A percentile compares a stretch with the other conserved stretches of the same genome.
These are phyloP conservation scores for Stenodema calcarata DNA, from an alignment of 2,888 invertebrate species.

Conservation along the genomic window DNA sequence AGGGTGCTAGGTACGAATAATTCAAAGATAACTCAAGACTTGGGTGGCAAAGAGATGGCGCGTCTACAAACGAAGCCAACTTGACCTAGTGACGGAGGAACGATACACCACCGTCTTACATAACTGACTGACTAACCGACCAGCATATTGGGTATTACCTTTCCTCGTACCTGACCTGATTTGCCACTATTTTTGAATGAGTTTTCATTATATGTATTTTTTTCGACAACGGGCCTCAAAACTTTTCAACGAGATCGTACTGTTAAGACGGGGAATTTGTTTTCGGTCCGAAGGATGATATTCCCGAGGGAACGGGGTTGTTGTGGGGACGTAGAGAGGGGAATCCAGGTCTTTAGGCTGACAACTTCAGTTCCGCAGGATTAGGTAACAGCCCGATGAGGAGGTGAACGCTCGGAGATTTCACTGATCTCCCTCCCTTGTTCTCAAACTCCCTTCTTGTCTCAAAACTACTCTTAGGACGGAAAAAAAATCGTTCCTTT, in stretches of 20 bases:
- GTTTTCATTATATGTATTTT: no score
- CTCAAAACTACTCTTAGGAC: neutral
- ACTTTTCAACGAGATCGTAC: no score
- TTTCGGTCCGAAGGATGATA: neutral
- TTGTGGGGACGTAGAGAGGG: neutral
- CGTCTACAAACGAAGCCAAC: neutral
- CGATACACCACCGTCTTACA: neutral
- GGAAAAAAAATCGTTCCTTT: no score
- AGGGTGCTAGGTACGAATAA: no score
- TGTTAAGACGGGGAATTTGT: neutral
- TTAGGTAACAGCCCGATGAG: constrained; percentile 27
- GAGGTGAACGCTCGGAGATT: constrained; percentile 30
- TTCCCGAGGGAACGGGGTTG: neutral
- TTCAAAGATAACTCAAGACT: neutral
- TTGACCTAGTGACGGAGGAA: neutral
- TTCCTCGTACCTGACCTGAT: neutral
- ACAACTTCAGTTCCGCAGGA: constrained; percentile 34
- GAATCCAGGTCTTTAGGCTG: constrained; percentile 43
- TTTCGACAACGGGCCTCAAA: no score
- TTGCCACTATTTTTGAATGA: no score
- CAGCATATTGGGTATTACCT: neutral
- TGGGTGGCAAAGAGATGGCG: neutral
- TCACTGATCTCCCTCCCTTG: neutral
- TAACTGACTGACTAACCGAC: neutral
- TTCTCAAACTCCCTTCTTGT: neutral